phyloP scores from a whole-genome alignment of 1,140 invertebrate genomes.

The Panagrolaimus sp. region DNA sequence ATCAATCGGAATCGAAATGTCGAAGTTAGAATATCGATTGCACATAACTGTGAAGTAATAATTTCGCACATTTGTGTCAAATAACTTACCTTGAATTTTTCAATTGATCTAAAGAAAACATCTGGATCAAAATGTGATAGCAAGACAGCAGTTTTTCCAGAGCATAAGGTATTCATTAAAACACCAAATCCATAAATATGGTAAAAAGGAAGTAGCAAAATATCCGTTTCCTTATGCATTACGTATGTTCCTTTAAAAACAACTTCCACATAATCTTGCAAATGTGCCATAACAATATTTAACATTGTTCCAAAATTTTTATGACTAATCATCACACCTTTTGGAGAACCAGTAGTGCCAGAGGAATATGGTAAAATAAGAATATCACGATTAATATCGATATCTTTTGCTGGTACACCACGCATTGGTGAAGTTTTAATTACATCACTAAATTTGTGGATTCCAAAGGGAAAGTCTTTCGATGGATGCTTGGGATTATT shows the following conservation, averaged over 20 bases:
- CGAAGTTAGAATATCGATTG: no score
- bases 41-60: no score
- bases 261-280: neutral
- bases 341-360: neutral
- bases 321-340: conserved; percentile 1
- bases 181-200: neutral
- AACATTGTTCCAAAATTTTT: neutral
- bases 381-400: neutral
- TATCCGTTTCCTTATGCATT: neutral
- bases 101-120: neutral
- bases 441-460: neutral
- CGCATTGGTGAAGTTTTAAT: neutral
- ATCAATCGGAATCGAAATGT: no score
- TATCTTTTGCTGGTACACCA: neutral
- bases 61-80: no score
- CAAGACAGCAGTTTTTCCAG: neutral
- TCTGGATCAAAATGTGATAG: neutral
- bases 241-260: neutral
- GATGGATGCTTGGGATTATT: neutral
- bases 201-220: neutral
- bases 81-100: neutral
- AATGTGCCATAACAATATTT: neutral
- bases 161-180: neutral
- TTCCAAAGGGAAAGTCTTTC: neutral
- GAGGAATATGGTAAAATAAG: neutral